Evolutionary conservation across 2,797 vertebrate species (phyloP), one percentile per base, ranked within the genome.

Genomic region (Coluber constrictor): DNA sequence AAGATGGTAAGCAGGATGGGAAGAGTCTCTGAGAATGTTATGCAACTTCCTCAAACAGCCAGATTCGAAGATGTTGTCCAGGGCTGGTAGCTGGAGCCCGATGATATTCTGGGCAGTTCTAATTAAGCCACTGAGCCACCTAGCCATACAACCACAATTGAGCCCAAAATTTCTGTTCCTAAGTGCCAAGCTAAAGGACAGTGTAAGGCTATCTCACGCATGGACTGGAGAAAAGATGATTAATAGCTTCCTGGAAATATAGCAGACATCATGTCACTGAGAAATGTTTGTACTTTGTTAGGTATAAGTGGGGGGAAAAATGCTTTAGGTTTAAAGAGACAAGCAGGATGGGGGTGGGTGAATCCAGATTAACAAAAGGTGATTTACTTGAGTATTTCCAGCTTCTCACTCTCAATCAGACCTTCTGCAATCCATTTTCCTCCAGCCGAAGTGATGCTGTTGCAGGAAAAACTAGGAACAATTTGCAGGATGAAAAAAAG

Each of bases 361-460:
- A 54, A 5, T 5, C 16, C 27, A 54, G 5, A 74, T 79, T 47
- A 25, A 5, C 12, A 87, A 93, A 94, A 3, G 0, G 61, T 10
- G 74, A 18, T 98, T 98, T 97, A 99, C 99, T 96, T 25, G 56
- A 99, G 96, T 94, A 98, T 97, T 94, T 98, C 97, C 8, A 99
- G 95, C n/a, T 9, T 61, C 47, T 12, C 79, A 93, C 98, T 99
- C 87, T 90, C 94, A 25, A 47, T 87, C 79, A 99, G 96, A 13
- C 98, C 97, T 59, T 97, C 96, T 3, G 97, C 91, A 57, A 99
- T 93, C 59, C 54, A 97, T 20, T 95, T 96, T 83, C 98, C 99
- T 90, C 97, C 98, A 0, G 86, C 92, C 47, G 98, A 97, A 86
- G 96, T 95, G 27, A 98, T 97, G 56, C 74, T 92, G 95, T 98